Evolutionary conservation across 2,113 vertebrate species (phyloP).

Genomic region (Rhipidura dahli): DNA sequence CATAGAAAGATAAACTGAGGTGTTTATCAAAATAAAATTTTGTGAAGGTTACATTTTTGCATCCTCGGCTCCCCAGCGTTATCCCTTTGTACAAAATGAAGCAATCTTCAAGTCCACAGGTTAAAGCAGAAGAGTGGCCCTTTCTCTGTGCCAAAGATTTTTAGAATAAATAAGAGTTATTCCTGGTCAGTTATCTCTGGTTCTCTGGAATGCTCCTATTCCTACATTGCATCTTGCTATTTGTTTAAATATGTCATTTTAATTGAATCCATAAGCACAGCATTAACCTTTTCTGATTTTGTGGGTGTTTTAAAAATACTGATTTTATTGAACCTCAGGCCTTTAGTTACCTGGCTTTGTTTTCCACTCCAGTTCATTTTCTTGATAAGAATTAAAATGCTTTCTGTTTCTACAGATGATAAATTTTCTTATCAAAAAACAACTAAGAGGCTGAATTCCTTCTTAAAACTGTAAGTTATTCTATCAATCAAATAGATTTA

Average conservation of each 20-base stretch:
- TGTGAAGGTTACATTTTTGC: not conserved
- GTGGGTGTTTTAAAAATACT: not conserved
- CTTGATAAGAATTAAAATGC: not conserved
- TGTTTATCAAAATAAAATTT: constrained; percentile 7
- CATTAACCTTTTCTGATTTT: not conserved
- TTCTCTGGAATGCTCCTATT: not conserved
- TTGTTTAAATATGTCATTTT: not conserved
- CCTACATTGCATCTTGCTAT: not conserved
- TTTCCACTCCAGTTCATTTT: not conserved
- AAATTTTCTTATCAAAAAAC: not conserved
- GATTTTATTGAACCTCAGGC: not conserved
- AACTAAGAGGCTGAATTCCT: not conserved
- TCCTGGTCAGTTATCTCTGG: not conserved
- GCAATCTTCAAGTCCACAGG: not conserved
- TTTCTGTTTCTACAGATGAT: not conserved
- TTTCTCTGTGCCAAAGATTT: not conserved
- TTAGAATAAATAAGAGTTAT: not conserved
- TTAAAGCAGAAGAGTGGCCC: not conserved
- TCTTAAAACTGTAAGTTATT: not conserved
- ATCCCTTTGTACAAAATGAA: not conserved
- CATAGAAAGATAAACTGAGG: not conserved
- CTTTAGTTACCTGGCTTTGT: not conserved
- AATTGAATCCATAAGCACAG: not conserved
- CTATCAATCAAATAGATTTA: not conserved
- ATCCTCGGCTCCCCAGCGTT: not conserved